These are phyloP conservation scores for Laodelphax striatellus DNA, from an alignment of 1,140 invertebrate genomes.

Conservation along the genomic window DNA sequence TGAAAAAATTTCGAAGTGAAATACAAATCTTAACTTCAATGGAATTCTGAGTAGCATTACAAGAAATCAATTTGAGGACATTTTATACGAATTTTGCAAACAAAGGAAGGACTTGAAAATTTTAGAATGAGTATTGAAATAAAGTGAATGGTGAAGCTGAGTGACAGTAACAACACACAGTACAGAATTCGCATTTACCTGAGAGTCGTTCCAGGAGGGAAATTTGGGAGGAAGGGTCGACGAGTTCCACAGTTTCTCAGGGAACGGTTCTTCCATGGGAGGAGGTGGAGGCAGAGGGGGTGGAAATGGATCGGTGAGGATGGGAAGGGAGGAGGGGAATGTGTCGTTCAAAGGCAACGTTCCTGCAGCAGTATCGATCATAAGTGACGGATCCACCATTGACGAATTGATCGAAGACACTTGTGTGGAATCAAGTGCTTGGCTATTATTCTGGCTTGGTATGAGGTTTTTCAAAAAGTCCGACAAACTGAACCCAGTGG, in stretches of 20 bases:
- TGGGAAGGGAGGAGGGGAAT: no score
- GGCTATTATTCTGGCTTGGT: neutral
- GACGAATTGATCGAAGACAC: neutral
- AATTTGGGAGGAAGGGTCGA: slow-evolving; percentile 35
- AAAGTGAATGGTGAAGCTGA: no score
- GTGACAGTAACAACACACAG: no score
- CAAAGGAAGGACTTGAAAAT: no score
- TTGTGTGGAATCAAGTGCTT: neutral
- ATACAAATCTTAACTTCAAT: no score
- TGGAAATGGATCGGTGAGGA: neutral
- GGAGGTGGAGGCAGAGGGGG: slow-evolving; percentile 13
- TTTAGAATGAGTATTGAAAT: no score
- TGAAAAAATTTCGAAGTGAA: no score
- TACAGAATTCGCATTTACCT: neutral
- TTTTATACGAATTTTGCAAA: neutral
- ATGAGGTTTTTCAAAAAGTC: slow-evolving; percentile 31
- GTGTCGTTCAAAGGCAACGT: no score
- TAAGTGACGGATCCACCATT: no score
- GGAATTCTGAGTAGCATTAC: no score
- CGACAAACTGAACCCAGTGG: slow-evolving; percentile 29
- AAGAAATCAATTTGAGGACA: no score
- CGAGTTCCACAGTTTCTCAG: slow-evolving; percentile 2
- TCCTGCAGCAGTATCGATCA: no score
- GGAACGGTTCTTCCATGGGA: neutral
- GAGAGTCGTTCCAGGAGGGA: slow-evolving; percentile 31